Conservation (phyloP, 2,888 invertebrate species). For the Diarsia mendica region DNA sequence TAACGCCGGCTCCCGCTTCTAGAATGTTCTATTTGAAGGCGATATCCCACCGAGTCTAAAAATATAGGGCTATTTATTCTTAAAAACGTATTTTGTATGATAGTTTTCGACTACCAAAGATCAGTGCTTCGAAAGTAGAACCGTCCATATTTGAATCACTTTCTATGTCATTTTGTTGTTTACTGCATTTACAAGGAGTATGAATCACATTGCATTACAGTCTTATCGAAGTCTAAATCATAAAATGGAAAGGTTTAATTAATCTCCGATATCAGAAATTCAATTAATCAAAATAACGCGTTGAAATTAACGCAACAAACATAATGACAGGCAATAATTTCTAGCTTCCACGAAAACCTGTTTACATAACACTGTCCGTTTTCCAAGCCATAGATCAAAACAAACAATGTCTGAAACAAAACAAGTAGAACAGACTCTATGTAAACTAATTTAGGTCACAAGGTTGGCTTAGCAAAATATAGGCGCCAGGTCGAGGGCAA, state of each 20-base stretch:
- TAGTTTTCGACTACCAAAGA: slow-evolving; percentile 37
- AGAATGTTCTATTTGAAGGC: slow-evolving; percentile 84
- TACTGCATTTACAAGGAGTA: not conserved
- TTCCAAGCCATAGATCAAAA: slow-evolving; percentile 58
- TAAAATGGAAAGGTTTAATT: slow-evolving; percentile 20
- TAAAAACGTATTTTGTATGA: slow-evolving; percentile 61
- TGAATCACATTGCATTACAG: not conserved
- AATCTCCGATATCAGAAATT: slow-evolving; percentile 34
- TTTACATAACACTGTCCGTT: slow-evolving; percentile 59
- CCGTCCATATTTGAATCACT: not conserved
- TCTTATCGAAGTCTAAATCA: not conserved
- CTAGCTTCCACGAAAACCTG: slow-evolving; percentile 30
- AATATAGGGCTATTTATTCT: slow-evolving; percentile 73
- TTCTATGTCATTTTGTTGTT: not conserved
- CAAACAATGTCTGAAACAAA: slow-evolving; percentile 59
- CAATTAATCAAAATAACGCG: slow-evolving; percentile 42
- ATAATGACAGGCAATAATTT: slow-evolving; percentile 40
- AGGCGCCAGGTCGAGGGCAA: slow-evolving; percentile 66
- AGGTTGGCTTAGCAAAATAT: slow-evolving; percentile 70
- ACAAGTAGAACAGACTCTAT: slow-evolving; percentile 59
- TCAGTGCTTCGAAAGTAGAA: slow-evolving; percentile 10
- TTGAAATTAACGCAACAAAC: slow-evolving; percentile 36
- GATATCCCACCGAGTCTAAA: slow-evolving; percentile 83
- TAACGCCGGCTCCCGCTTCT: slow-evolving; percentile 74
- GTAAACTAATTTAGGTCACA: slow-evolving; percentile 74